Evolutionary conservation across 2,113 vertebrate species (phyloP), one percentile per base, ranked within the genome.

Genomic region (Alexandromys fortis): DNA sequence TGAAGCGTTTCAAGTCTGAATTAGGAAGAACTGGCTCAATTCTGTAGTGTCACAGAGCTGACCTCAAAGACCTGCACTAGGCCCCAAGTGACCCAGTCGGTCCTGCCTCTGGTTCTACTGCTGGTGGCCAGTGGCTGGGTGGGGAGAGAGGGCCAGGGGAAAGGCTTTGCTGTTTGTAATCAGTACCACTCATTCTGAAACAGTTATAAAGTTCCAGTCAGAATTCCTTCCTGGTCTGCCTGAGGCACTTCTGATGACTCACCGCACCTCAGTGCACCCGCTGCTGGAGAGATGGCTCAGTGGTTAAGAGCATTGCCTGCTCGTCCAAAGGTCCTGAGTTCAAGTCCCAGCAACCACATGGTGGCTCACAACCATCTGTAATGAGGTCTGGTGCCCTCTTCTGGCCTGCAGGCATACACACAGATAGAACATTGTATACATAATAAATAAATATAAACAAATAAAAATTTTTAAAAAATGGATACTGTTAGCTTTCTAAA

Each of bases 161-260:
- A 82, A 47, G 92, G 65, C 68, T 76, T 17, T 81, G 86, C 47
- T 77, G 52, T 52, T 52, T 52, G 52, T 52, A 0, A 55, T 16
- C 14, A 16, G 52, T 55, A 55, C 13, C 14, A 55, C 52, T 55
- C 14, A 16, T 55, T 55, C 52, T 55, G 47, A 49, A 77, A 30
- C 24, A 77, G 75, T 28, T 47, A 47, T 3, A 82, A 95, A 88
- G 58, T 85, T 90, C 89, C 81, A 92, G 81, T 67, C 49, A 49
- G 30, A 87, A n/a, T 94, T 82, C 86, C 65, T 95, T 93, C 88
- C 91, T 91, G 26, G 55, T 90, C 45, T 89, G 24, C 17, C 82
- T 7, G 28, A 89, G 87, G 42, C 77, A 21, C 52, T 88, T 94
- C 63, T 28, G 28, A 96, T 90, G 77, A 61, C 38, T 93, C 78